Base-by-base conservation (phyloP, 2,888 invertebrate genomes). In the Scaptomyza flava region DNA sequence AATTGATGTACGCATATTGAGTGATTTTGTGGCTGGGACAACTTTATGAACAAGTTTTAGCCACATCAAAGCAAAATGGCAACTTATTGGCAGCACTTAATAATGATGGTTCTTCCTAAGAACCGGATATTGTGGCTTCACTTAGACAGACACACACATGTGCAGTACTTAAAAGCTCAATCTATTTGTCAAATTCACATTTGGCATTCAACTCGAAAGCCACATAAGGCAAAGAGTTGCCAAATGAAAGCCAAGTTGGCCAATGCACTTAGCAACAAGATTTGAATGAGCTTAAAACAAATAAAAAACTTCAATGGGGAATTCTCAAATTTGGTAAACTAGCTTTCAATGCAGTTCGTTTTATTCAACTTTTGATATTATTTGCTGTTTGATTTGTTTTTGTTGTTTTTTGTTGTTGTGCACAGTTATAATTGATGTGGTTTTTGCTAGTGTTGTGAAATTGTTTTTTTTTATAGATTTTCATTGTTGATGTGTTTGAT, bases 51-150 rank as follows among this genome's bases (percentile, higher is more conserved):
- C 46, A 51, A 65, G 43, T 65, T 57, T 27, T 54, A 52, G n/a
- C 56, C 62, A 43, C 60, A 72, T 77, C 72, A 72, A 77, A 77
- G 77, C 59, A 30, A 56, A 43, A 38, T 50, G 53, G 12, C 52
- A 56, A 45, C 41, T 53, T 46, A 50, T 43, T 51, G 70, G 70
- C 64, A 48, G 68, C 17, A 45, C n/a, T 2, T 9, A 9, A 50
- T 33, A 46, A 30, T 43, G 17, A 30, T 43, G 17, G 30, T 52
- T 38, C 12, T 54, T 41, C 34, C 46, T 23, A 56, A 54, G 54
- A 53, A 27, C 53, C 47, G 60, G 59, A 72, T 30, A 69, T 52
- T 63, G 57, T 53, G 57, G 64, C 31, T 43, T 20, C 17, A 20
- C 38, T 11, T 31, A 52, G 38, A 17, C 42, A 30, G 8, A 11